Conservation (phyloP, 2,113 vertebrate genomes). For the Leucosticte australis region DNA sequence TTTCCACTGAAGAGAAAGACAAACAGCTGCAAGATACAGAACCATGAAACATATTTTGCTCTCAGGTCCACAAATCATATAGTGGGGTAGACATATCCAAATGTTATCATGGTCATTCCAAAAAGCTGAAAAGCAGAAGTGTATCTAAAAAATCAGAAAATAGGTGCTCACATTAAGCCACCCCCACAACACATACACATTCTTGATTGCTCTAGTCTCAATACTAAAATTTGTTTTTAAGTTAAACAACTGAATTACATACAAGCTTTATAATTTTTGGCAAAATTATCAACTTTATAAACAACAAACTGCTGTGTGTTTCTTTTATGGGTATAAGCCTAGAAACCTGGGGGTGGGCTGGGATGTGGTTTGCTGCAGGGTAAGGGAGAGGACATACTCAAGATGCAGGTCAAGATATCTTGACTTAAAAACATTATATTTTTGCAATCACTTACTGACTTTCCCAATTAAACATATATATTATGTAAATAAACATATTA, state of each 20-base stretch:
- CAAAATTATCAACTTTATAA: not conserved
- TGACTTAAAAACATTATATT: not conserved
- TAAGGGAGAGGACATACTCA: not conserved
- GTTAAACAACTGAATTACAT: not conserved
- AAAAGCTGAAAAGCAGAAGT: not conserved
- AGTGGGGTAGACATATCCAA: not conserved
- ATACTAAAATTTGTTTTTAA: not conserved
- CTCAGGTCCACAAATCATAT: not conserved
- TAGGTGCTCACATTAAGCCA: not conserved
- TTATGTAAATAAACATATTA: rapidly evolving
- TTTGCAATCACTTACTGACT: not conserved
- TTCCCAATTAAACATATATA: not conserved
- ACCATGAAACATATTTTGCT: not conserved
- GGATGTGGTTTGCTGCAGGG: not conserved
- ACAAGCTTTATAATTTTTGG: not conserved
- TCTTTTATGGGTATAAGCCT: not conserved
- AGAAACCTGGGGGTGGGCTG: not conserved
- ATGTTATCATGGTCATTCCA: not conserved
- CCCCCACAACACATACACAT: rapidly evolving
- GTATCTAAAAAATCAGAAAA: not conserved
- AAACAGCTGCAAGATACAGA: not conserved
- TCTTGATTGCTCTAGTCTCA: not conserved
- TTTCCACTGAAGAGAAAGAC: not conserved
- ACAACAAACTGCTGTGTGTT: not conserved
- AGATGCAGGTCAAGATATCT: not conserved